Evolutionary conservation across 2,888 invertebrate species (phyloP).

Genomic region (Rosalia funebris): DNA sequence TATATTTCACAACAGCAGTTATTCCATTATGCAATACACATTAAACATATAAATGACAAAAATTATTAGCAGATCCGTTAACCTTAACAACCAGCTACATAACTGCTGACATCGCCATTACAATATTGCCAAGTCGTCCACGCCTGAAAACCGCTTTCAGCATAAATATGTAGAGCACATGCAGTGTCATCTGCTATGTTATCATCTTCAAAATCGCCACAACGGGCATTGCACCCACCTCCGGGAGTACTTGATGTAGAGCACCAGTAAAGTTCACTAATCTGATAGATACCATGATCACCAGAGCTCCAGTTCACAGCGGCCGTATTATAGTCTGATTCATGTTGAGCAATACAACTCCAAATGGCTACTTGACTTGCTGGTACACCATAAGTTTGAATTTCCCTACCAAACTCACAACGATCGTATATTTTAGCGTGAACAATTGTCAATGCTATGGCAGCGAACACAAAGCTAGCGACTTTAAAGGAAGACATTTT

Average conservation of each 20-base stretch:
- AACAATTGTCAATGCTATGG: not conserved
- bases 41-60: too few species aligned
- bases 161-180: slow-evolving; percentile 38
- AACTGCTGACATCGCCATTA: slow-evolving; percentile 34
- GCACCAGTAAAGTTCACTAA: slow-evolving; percentile 78
- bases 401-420: slow-evolving; percentile 33
- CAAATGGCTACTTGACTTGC: slow-evolving; percentile 59
- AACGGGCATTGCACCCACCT: slow-evolving; percentile 38
- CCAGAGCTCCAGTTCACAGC: slow-evolving; percentile 69
- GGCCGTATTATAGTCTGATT: slow-evolving; percentile 74
- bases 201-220: slow-evolving; percentile 38
- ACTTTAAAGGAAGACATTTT: slow-evolving; percentile 5
- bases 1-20: too few species aligned
- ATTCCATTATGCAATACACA: too few species aligned
- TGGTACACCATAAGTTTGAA: slow-evolving; percentile 52
- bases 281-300: slow-evolving; percentile 77
- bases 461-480: not conserved
- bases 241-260: slow-evolving; percentile 19
- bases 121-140: slow-evolving; percentile 42
- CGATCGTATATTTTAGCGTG: slow-evolving; percentile 28
- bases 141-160: slow-evolving; percentile 41
- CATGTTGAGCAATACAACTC: slow-evolving; percentile 77
- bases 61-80: too few species aligned
- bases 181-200: slow-evolving; percentile 39
- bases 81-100: slow-evolving; percentile 39